These are phyloP conservation scores for Bufotes viridis DNA, from an alignment of 2,797 vertebrate genomes.

Conservation along the genomic window DNA sequence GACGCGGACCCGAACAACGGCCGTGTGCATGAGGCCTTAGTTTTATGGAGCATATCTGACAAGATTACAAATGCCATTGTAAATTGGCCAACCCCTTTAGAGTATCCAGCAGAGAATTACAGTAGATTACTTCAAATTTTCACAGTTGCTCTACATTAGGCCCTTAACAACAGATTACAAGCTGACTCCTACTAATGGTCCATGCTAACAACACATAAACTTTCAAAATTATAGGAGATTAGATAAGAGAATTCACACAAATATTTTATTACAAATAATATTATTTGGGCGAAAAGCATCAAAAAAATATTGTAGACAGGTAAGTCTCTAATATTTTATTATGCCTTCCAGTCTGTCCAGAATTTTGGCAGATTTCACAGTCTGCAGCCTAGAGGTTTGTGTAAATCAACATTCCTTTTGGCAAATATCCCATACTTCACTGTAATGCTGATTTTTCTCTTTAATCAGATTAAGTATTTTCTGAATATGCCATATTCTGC, in stretches of 20 bases:
- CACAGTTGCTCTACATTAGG: too few species aligned
- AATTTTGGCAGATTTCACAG: background rate
- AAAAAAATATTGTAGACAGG: background rate
- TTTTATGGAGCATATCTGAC: too few species aligned
- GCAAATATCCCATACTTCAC: background rate
- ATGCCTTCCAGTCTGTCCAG: background rate
- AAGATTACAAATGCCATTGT: too few species aligned
- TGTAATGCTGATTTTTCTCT: conserved; percentile 5
- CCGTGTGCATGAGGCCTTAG: too few species aligned
- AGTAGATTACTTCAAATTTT: too few species aligned
- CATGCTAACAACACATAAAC: background rate
- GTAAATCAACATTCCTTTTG: background rate
- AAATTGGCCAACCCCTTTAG: too few species aligned
- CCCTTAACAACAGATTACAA: too few species aligned
- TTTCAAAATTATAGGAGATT: background rate
- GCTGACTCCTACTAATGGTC: too few species aligned
- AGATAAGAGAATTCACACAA: background rate
- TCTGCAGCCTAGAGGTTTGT: background rate
- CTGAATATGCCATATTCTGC: background rate
- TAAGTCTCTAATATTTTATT: background rate
- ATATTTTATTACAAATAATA: too few species aligned
- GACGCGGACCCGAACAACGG: too few species aligned
- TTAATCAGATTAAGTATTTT: background rate
- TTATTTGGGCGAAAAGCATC: background rate
- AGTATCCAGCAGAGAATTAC: too few species aligned